Percentiles rank a stretch among this genome's conserved stretches.
phyloP scores from a whole-genome alignment of 2,888 invertebrate species.

The Dolomedes plantarius region DNA sequence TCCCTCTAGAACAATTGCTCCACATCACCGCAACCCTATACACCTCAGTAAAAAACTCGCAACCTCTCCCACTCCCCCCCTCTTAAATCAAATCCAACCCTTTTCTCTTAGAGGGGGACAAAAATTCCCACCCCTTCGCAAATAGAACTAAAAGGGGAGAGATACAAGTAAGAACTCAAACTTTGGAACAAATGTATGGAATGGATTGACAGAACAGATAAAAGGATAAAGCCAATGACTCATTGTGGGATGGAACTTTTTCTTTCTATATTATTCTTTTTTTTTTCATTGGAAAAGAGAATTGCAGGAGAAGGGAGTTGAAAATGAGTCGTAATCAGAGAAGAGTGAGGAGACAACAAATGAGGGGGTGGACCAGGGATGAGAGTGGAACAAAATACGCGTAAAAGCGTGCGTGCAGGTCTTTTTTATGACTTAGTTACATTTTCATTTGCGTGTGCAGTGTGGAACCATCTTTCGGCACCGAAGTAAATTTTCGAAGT shows the following conservation, averaged over 20 bases:
- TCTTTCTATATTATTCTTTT: constrained; percentile 41
- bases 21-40: constrained; percentile 10
- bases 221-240: constrained; percentile 57
- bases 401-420: neutral
- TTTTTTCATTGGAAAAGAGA: constrained; percentile 13
- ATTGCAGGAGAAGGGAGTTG: constrained; percentile 27
- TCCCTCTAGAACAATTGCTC: constrained; percentile 6
- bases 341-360: constrained; percentile 34
- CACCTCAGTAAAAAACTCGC: neutral
- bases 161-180: constrained; percentile 34
- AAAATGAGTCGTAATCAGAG: constrained; percentile 70
- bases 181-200: constrained; percentile 45
- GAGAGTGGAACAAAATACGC: constrained; percentile 1
- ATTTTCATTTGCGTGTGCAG: constrained; percentile 12
- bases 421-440: neutral
- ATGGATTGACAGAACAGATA: constrained; percentile 63
- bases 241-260: constrained; percentile 49
- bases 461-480: too few relatives aligned
- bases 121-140: neutral
- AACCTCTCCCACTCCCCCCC: constrained; percentile 20
- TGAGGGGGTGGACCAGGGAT: constrained; percentile 21
- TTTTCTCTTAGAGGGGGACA: constrained; percentile 27
- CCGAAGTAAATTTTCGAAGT: too few relatives aligned
- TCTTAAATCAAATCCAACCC: constrained; percentile 59
- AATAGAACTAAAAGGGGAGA: constrained; percentile 11